Evolutionary conservation across 1,140 invertebrate species (phyloP), one percentile per base, ranked within the genome.

Genomic region (Diorhabda sublineata): DNA sequence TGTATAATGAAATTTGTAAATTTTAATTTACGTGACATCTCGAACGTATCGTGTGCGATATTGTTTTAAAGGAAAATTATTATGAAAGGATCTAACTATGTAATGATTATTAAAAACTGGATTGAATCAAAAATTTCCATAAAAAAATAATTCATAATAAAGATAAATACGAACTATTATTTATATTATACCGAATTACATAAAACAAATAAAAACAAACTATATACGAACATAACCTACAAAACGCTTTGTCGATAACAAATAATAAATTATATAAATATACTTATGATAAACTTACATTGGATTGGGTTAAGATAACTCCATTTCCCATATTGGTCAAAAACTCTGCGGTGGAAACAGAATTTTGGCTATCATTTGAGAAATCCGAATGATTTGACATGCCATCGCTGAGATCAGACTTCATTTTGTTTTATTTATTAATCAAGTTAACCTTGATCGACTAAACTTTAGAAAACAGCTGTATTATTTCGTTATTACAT

Each of bases 321-420:
- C 77, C 76, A 62, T 74, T 78, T 63, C 73, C 77, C 64, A 77
- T 74, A 1, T 73, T 76, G 42, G 74, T 70, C 65, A 77, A 71
- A 68, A 78, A 77, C 66, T 76, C 78, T 26, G 72, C 70, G 42
- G 75, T 74, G 43, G 78, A 78, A 57, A 76, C 76, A 43, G 79
- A 81, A 69, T 75, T 77, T 72, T 80, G 78, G 64, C 79, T 81
- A 64, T 81, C 80, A 72, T 79, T 79, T 4, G 78, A 80, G 74
- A 81, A 81, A 75, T 81, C 80, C 65, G 78, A 80, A 72, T 81
- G 75, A 68, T 80, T 79, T 57, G 80, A 81, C 67, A 77, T 73
- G 11, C 78, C 77, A 70, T 81, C 80, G 70, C 77, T 78, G 60
- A 77, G 68, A 57, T 79, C 78, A 66, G 79, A 70, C 68, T 79